Evolutionary conservation across 2,888 invertebrate species (phyloP).

Genomic region (Hofmannophila pseudospretella): DNA sequence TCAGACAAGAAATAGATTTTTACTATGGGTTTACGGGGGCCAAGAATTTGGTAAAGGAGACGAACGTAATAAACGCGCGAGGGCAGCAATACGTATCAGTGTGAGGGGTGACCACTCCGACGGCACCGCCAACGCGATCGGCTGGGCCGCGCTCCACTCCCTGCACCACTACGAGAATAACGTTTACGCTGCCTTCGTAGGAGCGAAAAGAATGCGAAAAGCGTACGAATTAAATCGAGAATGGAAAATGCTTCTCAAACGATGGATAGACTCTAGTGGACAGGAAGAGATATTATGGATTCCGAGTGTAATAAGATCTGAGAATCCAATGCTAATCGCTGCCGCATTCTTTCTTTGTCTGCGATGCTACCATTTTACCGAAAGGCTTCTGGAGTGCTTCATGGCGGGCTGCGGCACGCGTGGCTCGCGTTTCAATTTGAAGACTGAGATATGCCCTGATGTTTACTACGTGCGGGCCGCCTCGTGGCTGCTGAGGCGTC

Average conservation of each 20-base stretch:
- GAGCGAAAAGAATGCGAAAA: slow-evolving; percentile 61
- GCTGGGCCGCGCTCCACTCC: slow-evolving; percentile 63
- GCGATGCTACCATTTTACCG: slow-evolving; percentile 52
- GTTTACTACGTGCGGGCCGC: slow-evolving; percentile 52
- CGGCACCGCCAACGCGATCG: slow-evolving; percentile 56
- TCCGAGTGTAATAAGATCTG: slow-evolving; percentile 34
- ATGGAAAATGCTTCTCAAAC: slow-evolving; percentile 48
- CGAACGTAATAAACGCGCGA: slow-evolving; percentile 30
- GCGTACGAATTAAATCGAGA: slow-evolving; percentile 44
- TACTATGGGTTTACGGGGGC: slow-evolving; percentile 58
- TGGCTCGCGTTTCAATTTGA: slow-evolving; percentile 31
- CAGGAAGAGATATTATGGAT: slow-evolving; percentile 62
- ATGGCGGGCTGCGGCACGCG: slow-evolving; percentile 42
- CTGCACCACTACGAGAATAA: slow-evolving; percentile 45
- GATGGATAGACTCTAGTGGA: slow-evolving; percentile 56
- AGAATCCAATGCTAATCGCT: slow-evolving; percentile 55
- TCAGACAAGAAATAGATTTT: slow-evolving; percentile 49
- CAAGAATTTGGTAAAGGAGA: slow-evolving; percentile 45
- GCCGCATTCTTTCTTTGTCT: slow-evolving; percentile 66
- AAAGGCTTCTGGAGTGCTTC: slow-evolving; percentile 45
- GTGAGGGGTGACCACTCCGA: slow-evolving; percentile 57
- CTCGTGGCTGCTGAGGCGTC: slow-evolving; percentile 39
- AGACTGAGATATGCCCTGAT: slow-evolving; percentile 29
- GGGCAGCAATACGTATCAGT: slow-evolving; percentile 56
- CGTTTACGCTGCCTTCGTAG: slow-evolving; percentile 46